These are phyloP conservation scores for Menura novaehollandiae DNA, from an alignment of 2,113 vertebrate genomes.

Conservation along the genomic window DNA sequence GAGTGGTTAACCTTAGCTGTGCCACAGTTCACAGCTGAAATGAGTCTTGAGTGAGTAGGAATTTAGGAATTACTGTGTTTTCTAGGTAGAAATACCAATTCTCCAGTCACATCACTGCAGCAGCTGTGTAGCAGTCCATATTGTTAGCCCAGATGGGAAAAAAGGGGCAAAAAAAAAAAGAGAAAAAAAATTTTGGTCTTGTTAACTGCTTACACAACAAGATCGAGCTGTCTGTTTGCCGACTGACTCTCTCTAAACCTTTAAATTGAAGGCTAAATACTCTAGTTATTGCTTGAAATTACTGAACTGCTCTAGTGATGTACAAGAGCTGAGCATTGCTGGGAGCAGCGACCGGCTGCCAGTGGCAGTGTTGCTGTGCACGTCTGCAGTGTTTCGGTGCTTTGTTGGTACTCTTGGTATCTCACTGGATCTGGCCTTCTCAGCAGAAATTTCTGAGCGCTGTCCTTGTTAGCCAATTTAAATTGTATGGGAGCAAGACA, in stretches of 20 bases:
- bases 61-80: not conserved
- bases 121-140: not conserved
- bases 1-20: not conserved
- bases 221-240: not conserved
- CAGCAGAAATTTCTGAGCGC: conserved; percentile 63
- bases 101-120: not conserved
- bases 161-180: not conserved
- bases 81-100: not conserved
- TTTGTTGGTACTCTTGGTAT: conserved; percentile 25
- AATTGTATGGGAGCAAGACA: not conserved
- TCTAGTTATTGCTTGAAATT: not conserved
- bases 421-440: conserved; percentile 18
- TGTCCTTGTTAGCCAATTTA: conserved; percentile 28
- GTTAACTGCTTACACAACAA: not conserved
- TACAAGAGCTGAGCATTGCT: not conserved
- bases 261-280: not conserved
- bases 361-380: not conserved
- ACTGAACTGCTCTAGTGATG: not conserved
- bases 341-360: conserved; percentile 25
- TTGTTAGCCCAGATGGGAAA: not conserved
- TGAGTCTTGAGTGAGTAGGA: not conserved
- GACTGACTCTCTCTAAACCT: not conserved
- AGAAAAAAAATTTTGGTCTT: not conserved
- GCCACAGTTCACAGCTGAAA: not conserved
- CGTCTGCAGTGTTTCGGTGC: conserved; percentile 13